These are phyloP conservation scores for Drosophila pseudotakahashii DNA, from an alignment of 2,888 invertebrate genomes.

Conservation along the genomic window DNA sequence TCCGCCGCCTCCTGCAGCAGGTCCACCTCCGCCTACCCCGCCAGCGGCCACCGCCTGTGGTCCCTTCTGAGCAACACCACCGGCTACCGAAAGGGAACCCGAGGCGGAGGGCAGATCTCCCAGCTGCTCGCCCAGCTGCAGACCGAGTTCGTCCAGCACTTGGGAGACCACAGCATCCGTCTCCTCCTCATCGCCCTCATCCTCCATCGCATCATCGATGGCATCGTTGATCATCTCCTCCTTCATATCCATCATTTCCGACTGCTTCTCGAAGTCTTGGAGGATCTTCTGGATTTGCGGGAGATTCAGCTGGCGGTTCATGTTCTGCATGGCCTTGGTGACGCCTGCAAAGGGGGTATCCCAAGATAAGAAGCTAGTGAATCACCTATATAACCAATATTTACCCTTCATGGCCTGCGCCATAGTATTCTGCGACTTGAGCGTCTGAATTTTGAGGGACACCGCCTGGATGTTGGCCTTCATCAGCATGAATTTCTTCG, in stretches of 20 bases:
- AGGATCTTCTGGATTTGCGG: constrained; percentile 99
- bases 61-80: constrained; percentile 88
- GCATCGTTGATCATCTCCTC: constrained; percentile 99
- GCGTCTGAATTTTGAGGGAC: constrained; percentile 97
- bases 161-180: constrained; percentile 97
- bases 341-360: constrained; percentile 87
- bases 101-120: constrained; percentile 91
- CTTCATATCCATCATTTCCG: constrained; percentile 99
- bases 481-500: constrained; percentile 99
- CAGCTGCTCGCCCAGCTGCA: constrained; percentile 96
- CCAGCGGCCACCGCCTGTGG: constrained; percentile 85
- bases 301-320: constrained; percentile 98
- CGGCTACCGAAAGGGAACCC: constrained; percentile 86
- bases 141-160: constrained; percentile 98
- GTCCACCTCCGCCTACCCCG: constrained; percentile 83
- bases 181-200: constrained; percentile 98
- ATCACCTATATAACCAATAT: constrained; percentile 21
- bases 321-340: constrained; percentile 98
- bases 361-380: neutral
- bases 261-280: constrained; percentile 99
- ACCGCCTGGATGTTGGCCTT: constrained; percentile 99
- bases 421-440: constrained; percentile 99
- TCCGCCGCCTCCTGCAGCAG: constrained; percentile 82
- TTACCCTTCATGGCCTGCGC: constrained; percentile 98
- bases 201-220: constrained; percentile 99